Evolutionary conservation across 2,113 vertebrate species (phyloP).

Genomic region (Oxyruncus cristatus): DNA sequence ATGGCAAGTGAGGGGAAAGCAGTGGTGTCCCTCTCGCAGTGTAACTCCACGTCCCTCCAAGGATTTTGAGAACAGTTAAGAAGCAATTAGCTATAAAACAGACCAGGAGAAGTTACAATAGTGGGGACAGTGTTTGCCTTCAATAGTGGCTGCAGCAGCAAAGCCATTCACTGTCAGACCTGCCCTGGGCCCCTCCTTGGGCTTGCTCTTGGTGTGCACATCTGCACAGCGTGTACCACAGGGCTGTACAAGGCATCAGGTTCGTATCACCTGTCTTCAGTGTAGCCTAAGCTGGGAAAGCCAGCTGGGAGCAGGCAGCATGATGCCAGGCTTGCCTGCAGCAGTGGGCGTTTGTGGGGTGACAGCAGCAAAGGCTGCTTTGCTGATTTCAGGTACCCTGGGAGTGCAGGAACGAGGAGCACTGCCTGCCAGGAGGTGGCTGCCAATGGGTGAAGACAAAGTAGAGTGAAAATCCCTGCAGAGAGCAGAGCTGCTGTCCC

Average conservation of each 20-base stretch:
- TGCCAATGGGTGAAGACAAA: background rate
- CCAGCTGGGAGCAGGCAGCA: background rate
- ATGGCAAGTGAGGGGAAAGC: background rate
- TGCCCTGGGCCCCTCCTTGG: background rate
- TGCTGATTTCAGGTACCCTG: background rate
- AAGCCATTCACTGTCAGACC: rapidly evolving
- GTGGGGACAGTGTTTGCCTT: background rate
- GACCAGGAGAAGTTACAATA: background rate
- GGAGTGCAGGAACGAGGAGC: rapidly evolving
- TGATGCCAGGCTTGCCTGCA: background rate
- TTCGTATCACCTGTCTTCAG: background rate
- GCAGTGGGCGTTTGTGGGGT: rapidly evolving
- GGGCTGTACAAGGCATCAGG: background rate
- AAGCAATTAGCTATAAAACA: background rate
- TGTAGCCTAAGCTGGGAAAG: rapidly evolving
- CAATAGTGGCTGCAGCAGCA: background rate
- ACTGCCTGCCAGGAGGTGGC: background rate
- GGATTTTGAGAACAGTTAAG: background rate
- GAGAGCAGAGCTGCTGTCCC: background rate
- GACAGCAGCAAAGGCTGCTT: background rate
- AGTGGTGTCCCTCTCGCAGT: rapidly evolving
- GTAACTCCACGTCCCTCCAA: rapidly evolving
- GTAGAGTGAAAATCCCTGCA: background rate
- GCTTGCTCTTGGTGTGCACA: background rate
- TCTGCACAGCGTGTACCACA: rapidly evolving